Conservation (phyloP, 2,113 vertebrate genomes). For the Trogon surrucura region DNA sequence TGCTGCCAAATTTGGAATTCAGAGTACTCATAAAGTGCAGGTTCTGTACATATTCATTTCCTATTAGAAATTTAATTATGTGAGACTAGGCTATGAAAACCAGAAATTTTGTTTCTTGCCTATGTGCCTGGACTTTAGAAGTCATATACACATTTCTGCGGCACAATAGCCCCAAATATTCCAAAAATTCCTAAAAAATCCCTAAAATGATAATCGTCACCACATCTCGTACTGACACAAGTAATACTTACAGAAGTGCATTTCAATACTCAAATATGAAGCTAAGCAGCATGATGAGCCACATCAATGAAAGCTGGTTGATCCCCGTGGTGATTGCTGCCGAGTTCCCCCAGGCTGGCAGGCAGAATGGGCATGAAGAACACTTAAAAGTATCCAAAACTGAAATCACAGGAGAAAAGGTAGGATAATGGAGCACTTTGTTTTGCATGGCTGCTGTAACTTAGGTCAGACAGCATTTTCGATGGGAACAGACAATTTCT, state of each 20-base stretch:
- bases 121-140: background rate
- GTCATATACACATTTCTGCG: background rate
- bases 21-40: background rate
- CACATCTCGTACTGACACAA: background rate
- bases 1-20: background rate
- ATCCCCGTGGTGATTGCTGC: background rate
- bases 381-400: background rate
- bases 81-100: background rate
- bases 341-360: background rate
- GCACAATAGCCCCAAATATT: background rate
- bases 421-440: background rate
- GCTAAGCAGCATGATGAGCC: background rate
- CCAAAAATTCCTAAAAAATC: background rate
- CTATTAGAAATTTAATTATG: background rate
- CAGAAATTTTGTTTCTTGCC: background rate
- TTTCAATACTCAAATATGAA: accelerated
- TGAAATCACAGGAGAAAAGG: background rate
- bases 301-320: background rate
- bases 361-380: background rate
- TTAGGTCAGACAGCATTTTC: background rate
- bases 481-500: background rate
- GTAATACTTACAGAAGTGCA: background rate
- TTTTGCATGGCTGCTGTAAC: background rate
- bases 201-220: background rate
- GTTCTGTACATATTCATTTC: background rate